Evolutionary conservation across 2,888 invertebrate genomes (phyloP).

Genomic region (Spodoptera exigua): DNA sequence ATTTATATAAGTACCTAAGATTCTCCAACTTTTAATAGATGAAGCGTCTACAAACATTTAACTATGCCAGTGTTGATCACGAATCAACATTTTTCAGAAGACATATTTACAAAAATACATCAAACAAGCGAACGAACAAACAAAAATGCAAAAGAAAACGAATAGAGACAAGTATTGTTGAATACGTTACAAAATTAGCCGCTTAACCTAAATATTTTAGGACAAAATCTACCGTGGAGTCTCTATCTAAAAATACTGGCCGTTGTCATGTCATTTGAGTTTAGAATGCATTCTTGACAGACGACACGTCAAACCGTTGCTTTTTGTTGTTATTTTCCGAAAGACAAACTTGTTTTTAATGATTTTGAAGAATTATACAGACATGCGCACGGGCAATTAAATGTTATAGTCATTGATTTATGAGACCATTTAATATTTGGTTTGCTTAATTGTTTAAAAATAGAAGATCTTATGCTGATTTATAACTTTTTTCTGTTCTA

Average conservation of each 20-base stretch:
- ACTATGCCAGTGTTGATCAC: not conserved
- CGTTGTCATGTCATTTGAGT: conserved; percentile 12
- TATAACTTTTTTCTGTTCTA: too few species aligned
- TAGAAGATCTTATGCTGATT: too few species aligned
- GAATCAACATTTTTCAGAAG: not conserved
- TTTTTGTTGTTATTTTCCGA: conserved; percentile 24
- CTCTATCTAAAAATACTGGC: conserved; percentile 29
- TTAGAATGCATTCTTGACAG: conserved; percentile 42
- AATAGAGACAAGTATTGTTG: conserved; percentile 18
- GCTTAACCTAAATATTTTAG: conserved; percentile 47
- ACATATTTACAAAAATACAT: conserved; percentile 1
- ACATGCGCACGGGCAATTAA: conserved; percentile 2
- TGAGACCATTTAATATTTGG: too few species aligned
- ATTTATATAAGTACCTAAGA: too few species aligned
- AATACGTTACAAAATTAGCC: conserved; percentile 20
- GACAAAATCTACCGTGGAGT: conserved; percentile 31
- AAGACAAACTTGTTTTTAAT: conserved; percentile 22
- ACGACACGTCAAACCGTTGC: conserved; percentile 12
- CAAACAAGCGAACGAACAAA: conserved; percentile 10
- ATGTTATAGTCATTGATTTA: too few species aligned
- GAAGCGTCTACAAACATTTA: not conserved
- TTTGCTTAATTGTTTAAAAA: too few species aligned
- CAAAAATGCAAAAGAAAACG: conserved; percentile 9
- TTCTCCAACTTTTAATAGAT: not conserved
- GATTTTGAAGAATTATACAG: conserved; percentile 7